Evolutionary conservation across 2,797 vertebrate species (phyloP).

Genomic region (Tympanoctomys barrerae): DNA sequence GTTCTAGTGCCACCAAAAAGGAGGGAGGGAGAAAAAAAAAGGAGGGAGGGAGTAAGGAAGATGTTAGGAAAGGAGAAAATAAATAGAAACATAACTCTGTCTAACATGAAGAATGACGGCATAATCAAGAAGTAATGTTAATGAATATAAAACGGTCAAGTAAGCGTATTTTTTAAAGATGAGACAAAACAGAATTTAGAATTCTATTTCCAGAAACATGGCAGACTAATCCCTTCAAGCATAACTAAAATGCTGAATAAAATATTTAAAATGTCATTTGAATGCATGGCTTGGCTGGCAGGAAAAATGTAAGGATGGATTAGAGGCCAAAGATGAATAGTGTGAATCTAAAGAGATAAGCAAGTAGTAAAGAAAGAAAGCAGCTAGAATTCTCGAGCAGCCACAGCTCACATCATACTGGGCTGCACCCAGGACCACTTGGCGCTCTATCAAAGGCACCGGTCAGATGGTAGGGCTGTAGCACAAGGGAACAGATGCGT

Average conservation of each 20-base stretch:
- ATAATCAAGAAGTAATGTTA: conserved; percentile 30
- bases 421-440: neutral
- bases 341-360: conserved; percentile 45
- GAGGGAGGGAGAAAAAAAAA: neutral
- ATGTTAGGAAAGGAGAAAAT: neutral
- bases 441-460: too few relatives aligned
- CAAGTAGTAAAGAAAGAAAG: conserved; percentile 47
- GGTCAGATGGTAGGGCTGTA: neutral
- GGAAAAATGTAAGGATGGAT: conserved; percentile 28
- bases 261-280: conserved; percentile 78
- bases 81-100: neutral
- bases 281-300: conserved; percentile 61
- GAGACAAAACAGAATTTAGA: conserved; percentile 69
- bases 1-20: neutral
- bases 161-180: conserved; percentile 63
- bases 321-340: conserved; percentile 59
- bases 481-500: neutral
- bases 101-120: neutral
- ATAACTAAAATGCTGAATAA: conserved; percentile 72
- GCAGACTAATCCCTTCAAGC: conserved; percentile 48
- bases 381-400: neutral
- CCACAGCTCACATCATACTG: neutral
- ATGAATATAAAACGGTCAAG: conserved; percentile 45
- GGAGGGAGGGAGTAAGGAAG: neutral
- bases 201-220: conserved; percentile 68